Evolutionary conservation across 1,140 invertebrate species (phyloP), one percentile per base, ranked within the genome.

Genomic region (Hylyphantes graminicola): DNA sequence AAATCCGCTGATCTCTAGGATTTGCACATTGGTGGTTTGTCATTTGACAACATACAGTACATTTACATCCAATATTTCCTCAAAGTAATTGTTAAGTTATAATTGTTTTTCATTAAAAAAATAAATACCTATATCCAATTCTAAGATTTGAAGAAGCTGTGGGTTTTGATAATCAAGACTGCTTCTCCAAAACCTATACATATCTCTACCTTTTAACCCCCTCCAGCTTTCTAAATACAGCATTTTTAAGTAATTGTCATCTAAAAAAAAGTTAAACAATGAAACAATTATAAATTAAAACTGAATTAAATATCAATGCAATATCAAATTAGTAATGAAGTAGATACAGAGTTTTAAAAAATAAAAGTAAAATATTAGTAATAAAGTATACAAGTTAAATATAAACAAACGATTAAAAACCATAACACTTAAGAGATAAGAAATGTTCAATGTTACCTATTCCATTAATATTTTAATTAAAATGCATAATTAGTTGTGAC

Each of bases 211-310:
- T 78, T 86, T 81, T 15, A 82, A 53, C 9, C 72, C 75, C 19
- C 85, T 86, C 86, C 86, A 87, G 13, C 75, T 85, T 63, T 87
- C 85, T 15, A 83, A 68, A 76, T 85, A 84, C 12, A 87, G 19
- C 57, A 77, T 79, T 35, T 83, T 77, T 15, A 85, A 77, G 59
- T 82, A 70, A 19, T 21, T 57, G 59, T 77, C 86, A 77, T 65
- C 86, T 86, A 48, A 21, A 86, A 82, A 75, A 61, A 12, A 50
- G 73, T 17, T 35, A 57, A 17, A 11, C 35, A 35, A 35, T 35
- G 35, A 35, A 35, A 57, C 0, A 5, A 35, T 35, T 59, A 59
- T 59, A 59, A 4, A 59, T 59, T 12, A 4, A 59, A 13, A 59
- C n/a, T 13, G 12, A 59, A 13, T 13, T n/a, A 3, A 13, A 59